Conservation (phyloP, 2,888 invertebrate genomes). For the Drosophila emarginata region DNA sequence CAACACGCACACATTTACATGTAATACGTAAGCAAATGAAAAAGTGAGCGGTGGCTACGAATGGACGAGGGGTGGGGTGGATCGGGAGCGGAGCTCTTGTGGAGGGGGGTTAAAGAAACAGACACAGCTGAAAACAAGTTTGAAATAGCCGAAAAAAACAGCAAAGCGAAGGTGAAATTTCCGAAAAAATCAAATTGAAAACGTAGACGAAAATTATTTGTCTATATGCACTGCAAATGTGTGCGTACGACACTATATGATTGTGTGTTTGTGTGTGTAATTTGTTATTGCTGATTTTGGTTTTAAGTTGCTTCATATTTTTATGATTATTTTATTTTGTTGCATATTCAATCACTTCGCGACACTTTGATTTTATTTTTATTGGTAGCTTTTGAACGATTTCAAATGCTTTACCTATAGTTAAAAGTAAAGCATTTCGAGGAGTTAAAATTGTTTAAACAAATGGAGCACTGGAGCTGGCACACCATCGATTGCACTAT, state of each 20-base stretch:
- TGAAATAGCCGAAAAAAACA: constrained; percentile 74
- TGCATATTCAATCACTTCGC: neutral
- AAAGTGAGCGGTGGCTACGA: constrained; percentile 69
- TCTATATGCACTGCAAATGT: constrained; percentile 57
- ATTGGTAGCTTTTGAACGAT: neutral
- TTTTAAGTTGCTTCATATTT: neutral
- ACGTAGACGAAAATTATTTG: constrained; percentile 74
- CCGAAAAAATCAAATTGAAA: constrained; percentile 73
- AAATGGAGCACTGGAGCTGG: constrained; percentile 10
- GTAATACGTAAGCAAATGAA: constrained; percentile 77
- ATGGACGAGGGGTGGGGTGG: constrained; percentile 2
- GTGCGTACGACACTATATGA: constrained; percentile 14
- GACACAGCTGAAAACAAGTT: constrained; percentile 74
- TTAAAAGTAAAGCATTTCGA: constrained; percentile 8
- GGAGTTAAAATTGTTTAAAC: constrained; percentile 15
- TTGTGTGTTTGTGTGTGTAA: constrained; percentile 10
- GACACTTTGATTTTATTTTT: neutral
- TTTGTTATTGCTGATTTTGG: constrained; percentile 12
- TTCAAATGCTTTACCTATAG: constrained; percentile 5
- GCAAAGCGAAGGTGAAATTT: constrained; percentile 76
- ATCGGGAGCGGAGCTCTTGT: constrained; percentile 23
- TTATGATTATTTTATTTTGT: neutral
- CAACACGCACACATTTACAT: constrained; percentile 60
- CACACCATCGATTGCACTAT: constrained; percentile 4
- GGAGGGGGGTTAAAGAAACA: constrained; percentile 51